Conservation (phyloP, 2,797 vertebrate genomes). For the Pagetopsis macropterus region DNA sequence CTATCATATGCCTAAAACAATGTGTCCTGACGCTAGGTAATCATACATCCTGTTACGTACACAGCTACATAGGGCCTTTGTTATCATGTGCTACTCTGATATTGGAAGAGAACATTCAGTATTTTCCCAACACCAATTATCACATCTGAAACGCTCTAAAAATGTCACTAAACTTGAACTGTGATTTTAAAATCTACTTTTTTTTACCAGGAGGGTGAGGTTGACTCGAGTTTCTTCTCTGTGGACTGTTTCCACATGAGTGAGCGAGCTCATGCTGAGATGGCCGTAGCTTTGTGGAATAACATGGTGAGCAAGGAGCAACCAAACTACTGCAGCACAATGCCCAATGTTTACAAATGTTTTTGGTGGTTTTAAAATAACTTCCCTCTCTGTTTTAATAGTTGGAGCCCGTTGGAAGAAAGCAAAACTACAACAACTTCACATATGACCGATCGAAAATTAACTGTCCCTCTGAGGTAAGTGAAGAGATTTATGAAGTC, state of each 20-base stretch:
- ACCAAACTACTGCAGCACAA: neutral
- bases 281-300: conserved; percentile 93
- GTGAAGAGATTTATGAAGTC: conserved; percentile 2
- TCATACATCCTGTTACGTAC: too few relatives aligned
- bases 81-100: too few relatives aligned
- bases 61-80: too few relatives aligned
- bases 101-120: too few relatives aligned
- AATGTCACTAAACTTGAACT: too few relatives aligned
- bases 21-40: too few relatives aligned
- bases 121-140: too few relatives aligned
- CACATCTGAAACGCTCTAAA: too few relatives aligned
- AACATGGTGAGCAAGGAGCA: conserved; percentile 87
- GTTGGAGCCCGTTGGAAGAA: conserved; percentile 89
- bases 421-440: conserved; percentile 90
- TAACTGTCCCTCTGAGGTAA: conserved; percentile 86
- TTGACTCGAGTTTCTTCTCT: conserved; percentile 89
- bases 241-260: conserved; percentile 91
- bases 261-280: conserved; percentile 86
- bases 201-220: conserved; percentile 75
- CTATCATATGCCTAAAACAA: too few relatives aligned
- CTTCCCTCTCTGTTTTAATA: conserved; percentile 67
- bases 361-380: conserved; percentile 1
- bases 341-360: neutral
- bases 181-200: conserved; percentile 8
- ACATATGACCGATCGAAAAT: conserved; percentile 87